These are phyloP conservation scores for Linnaemya vulpina DNA, from an alignment of 2,888 invertebrate genomes.

Conservation along the genomic window DNA sequence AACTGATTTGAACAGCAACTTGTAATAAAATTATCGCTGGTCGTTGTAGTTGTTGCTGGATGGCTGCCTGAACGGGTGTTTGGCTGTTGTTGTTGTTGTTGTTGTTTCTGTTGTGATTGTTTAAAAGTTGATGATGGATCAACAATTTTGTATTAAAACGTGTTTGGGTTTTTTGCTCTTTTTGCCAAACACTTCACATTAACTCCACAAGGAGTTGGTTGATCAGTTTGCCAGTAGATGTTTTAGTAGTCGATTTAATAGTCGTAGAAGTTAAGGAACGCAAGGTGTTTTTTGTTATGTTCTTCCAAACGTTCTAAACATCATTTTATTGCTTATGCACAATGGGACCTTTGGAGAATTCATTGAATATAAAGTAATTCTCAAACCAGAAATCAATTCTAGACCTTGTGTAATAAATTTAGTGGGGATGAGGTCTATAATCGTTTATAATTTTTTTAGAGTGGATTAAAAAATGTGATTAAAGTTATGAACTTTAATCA, in stretches of 20 bases:
- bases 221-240: conserved; percentile 38
- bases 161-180: conserved; percentile 59
- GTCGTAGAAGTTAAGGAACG: conserved; percentile 50
- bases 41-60: conserved; percentile 48
- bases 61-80: conserved; percentile 7
- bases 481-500: no score
- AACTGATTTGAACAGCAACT: conserved; percentile 50
- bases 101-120: conserved; percentile 50
- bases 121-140: conserved; percentile 62
- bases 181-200: conserved; percentile 62
- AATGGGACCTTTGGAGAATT: conserved; percentile 5
- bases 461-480: no score
- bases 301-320: conserved; percentile 51
- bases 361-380: neutral
- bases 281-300: conserved; percentile 65
- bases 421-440: no score
- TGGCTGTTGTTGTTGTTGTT: conserved; percentile 4
- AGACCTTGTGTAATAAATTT: no score
- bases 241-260: conserved; percentile 44
- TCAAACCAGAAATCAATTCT: no score
- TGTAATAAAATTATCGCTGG: conserved; percentile 63
- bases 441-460: no score
- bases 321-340: conserved; percentile 27
- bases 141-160: conserved; percentile 60
- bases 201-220: conserved; percentile 51